A percentile compares a stretch with the other conserved stretches of the same genome.
Conservation (phyloP, 2,888 invertebrate species). For the Azorinus chamasolen region DNA sequence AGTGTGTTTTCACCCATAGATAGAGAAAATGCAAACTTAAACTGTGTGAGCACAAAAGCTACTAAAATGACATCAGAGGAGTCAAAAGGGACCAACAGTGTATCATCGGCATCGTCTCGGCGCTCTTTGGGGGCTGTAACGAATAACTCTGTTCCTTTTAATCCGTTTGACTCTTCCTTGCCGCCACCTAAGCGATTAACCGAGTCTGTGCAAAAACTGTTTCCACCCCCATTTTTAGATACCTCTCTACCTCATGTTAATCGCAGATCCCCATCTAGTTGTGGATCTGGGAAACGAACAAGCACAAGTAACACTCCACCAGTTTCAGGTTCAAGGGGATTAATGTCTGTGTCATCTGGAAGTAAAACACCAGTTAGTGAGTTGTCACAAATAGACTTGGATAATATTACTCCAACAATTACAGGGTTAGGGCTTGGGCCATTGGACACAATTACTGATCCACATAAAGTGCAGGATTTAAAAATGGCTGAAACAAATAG, state of each 20-base stretch:
- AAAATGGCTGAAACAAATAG: conserved; percentile 12
- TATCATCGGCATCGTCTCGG: conserved; percentile 73
- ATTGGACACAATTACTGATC: conserved; percentile 12
- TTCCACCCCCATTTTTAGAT: conserved; percentile 72
- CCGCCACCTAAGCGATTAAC: conserved; percentile 80
- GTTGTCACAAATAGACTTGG: conserved; percentile 38
- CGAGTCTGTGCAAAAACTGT: conserved; percentile 82
- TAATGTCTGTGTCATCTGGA: conserved; percentile 35
- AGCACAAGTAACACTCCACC: conserved; percentile 46
- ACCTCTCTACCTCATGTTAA: conserved; percentile 72
- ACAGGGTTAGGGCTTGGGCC: conserved; percentile 56
- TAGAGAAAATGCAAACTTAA: conserved; percentile 41
- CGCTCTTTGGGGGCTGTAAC: conserved; percentile 79
- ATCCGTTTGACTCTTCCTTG: conserved; percentile 79
- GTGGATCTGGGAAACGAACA: conserved; percentile 51
- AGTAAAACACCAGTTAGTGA: conserved; percentile 30
- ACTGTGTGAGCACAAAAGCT: conserved; percentile 48
- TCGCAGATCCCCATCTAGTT: conserved; percentile 67
- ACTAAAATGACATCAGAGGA: conserved; percentile 59
- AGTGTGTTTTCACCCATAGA: conserved; percentile 20
- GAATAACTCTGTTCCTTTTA: conserved; percentile 68
- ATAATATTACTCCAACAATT: conserved; percentile 60
- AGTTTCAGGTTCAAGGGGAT: conserved; percentile 24
- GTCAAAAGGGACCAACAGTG: conserved; percentile 68
- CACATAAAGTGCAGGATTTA: conserved; percentile 32